Conservation (phyloP, 2,888 invertebrate genomes). For the Ischnura elegans region DNA sequence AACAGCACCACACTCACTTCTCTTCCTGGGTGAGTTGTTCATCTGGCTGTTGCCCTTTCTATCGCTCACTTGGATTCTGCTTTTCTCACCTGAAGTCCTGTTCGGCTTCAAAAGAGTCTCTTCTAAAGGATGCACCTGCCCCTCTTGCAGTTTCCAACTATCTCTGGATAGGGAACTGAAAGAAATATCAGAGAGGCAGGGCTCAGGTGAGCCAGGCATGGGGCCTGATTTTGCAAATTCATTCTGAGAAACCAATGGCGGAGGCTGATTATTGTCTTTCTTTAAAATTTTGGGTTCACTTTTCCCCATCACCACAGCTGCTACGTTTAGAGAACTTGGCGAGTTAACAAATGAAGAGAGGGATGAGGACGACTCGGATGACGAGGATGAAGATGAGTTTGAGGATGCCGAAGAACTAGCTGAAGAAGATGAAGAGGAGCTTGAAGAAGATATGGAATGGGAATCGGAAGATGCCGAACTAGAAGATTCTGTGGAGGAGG, state of each 20-base stretch:
- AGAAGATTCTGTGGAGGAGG: slow-evolving; percentile 29
- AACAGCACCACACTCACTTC: neutral
- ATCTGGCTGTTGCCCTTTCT: neutral
- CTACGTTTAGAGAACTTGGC: neutral
- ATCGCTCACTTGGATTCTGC: neutral
- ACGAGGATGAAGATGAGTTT: slow-evolving; percentile 27
- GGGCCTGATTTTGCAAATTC: neutral
- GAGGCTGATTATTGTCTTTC: neutral
- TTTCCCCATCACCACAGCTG: neutral
- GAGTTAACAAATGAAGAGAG: neutral
- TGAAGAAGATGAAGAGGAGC: slow-evolving; percentile 44
- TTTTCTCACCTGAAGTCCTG: neutral
- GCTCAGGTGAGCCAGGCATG: neutral
- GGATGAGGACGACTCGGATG: slow-evolving; percentile 39
- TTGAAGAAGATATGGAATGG: slow-evolving; percentile 17
- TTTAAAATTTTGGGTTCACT: neutral
- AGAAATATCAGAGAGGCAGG: neutral
- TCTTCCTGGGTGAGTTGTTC: neutral
- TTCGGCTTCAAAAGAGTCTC: neutral
- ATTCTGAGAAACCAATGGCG: neutral
- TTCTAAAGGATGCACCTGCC: neutral
- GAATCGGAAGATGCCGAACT: slow-evolving; percentile 34
- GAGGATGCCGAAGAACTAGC: slow-evolving; percentile 37
- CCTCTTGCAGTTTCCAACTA: neutral
- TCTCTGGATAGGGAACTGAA: slow-evolving; percentile 39